Conservation (phyloP, 2,113 vertebrate genomes). For the Felis chaus region DNA sequence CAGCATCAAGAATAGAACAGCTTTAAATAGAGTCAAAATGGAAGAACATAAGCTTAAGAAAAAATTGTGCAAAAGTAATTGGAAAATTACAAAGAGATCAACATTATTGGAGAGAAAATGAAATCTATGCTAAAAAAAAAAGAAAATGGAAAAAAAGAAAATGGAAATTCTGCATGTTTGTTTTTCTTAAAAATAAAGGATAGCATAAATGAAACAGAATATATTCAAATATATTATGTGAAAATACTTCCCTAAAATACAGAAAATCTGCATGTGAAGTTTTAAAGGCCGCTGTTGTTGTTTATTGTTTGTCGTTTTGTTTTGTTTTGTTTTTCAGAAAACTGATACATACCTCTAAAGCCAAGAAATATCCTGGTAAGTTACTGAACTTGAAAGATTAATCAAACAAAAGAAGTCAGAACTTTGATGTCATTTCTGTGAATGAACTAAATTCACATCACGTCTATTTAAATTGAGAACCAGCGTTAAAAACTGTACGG, state of each 20-base stretch:
- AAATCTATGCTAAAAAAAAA: neutral
- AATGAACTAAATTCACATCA: neutral
- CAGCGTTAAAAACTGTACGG: neutral
- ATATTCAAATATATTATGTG: neutral
- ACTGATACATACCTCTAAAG: neutral
- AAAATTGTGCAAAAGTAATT: neutral
- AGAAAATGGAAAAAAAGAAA: neutral
- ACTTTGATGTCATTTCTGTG: neutral
- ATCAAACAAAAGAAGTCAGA: neutral
- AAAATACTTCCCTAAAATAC: neutral
- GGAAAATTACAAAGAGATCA: constrained; percentile 2
- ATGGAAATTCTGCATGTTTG: neutral
- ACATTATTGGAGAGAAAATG: neutral
- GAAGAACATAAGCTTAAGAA: neutral
- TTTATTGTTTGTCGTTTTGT: neutral
- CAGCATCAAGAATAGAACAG: neutral
- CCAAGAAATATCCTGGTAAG: neutral
- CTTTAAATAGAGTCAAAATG: neutral
- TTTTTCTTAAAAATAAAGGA: neutral
- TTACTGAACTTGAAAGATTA: neutral
- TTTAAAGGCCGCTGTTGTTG: neutral
- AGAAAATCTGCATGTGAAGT: neutral
- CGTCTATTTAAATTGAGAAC: neutral
- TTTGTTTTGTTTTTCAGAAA: neutral
- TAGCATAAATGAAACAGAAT: constrained; percentile 1